Base-by-base conservation (phyloP, 64 coral and sea anemone species). In the Hydrozoanthus tunicans region DNA sequence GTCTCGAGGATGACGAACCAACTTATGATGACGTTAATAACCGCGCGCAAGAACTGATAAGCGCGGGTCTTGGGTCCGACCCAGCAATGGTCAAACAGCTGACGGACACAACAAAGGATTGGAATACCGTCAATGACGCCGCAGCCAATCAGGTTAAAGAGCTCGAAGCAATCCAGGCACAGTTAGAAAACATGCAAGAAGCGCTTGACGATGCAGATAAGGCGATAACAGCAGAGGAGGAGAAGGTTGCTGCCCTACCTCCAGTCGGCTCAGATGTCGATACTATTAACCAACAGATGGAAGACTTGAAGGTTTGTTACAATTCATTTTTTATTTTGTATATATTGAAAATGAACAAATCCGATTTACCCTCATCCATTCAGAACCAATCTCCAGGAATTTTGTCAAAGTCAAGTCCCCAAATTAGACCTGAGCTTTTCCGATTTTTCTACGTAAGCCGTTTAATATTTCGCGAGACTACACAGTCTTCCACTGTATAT, bases 51-150 rank as follows among this genome's bases (percentile, higher is more conserved):
- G 81, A 86, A n/a, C 58, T 98, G 73, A 93, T 98, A 56, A 90
- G 85, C 26, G 90, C 79, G 43, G 96, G 96, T 12, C 93, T 98
- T 76, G 96, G 96, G 14, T 86, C 91, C 5, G 96, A 98, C 81
- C 93, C 96, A 76, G 93, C 90, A 7, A 92, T 98, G 68, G 93
- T 98, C 15, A 94, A 98, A 86, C 96, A 94, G 51, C 94, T 98
- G 93, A 90, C 96, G 7, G 92, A 94, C 9, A 94, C 93, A 26
- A 92, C 92, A 59, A 98, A 93, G 79, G 84, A 91, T 6, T 98
- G 96, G 96, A 72, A 94, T 70, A 80, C 92, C 80, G 80, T 94
- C 62, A 93, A 93, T 51, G 96, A 98, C 10, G 90, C 90, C 15
- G 90, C 79, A 75, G 86, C 90, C 80, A 98, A 94, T 92, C 96